A percentile compares a stretch with the other conserved stretches of the same genome.
These are phyloP conservation scores for Ceyx melanurus DNA, from an alignment of 2,113 vertebrate genomes.

Conservation along the genomic window DNA sequence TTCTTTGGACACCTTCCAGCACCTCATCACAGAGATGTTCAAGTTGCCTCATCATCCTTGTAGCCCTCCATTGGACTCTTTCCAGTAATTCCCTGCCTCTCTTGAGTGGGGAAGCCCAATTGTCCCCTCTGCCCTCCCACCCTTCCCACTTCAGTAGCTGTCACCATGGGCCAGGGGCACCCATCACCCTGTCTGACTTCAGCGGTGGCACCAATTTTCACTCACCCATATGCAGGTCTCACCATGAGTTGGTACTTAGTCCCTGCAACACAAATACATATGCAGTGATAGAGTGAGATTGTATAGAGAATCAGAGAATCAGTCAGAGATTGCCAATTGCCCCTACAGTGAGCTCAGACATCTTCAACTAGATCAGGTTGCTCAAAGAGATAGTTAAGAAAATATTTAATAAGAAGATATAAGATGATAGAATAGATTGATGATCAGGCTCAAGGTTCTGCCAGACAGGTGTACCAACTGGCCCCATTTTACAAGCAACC, in stretches of 20 bases:
- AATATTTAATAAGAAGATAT: neutral
- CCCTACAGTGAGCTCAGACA: neutral
- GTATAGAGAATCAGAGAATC: neutral
- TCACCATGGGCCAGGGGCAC: accelerated
- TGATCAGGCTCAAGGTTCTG: neutral
- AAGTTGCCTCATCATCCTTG: no score
- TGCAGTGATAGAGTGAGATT: neutral
- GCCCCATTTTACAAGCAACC: accelerated
- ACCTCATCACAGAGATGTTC: no score
- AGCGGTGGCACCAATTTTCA: neutral
- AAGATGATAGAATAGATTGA: neutral
- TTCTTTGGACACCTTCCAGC: neutral
- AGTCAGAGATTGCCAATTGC: neutral
- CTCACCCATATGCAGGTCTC: neutral
- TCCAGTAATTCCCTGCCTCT: no score
- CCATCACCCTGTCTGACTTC: neutral
- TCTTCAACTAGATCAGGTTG: neutral
- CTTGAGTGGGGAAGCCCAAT: no score
- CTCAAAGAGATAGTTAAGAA: neutral
- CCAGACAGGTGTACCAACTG: neutral
- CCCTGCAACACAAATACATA: neutral
- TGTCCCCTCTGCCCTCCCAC: accelerated
- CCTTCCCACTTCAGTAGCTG: neutral
- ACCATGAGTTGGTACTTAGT: neutral
- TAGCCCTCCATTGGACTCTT: no score